Evolutionary conservation across 1,140 invertebrate genomes (phyloP).

Genomic region (Lethocerus indicus): DNA sequence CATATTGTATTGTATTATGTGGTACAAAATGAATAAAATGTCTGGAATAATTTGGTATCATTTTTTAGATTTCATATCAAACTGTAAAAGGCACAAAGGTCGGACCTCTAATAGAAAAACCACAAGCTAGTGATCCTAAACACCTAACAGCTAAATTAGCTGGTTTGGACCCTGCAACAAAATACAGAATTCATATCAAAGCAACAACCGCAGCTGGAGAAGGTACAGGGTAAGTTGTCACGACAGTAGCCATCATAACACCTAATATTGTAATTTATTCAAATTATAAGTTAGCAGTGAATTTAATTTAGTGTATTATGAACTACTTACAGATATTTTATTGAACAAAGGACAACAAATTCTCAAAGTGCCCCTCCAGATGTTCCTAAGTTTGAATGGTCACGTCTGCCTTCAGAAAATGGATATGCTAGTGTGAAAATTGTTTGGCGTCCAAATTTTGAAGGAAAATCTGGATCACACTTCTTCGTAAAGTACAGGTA

Average conservation of each 20-base stretch:
- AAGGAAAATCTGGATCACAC: conserved; percentile 61
- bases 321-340: conserved; percentile 40
- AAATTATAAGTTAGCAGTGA: neutral
- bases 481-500: conserved; percentile 76
- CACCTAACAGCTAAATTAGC: conserved; percentile 67
- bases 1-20: too few species aligned
- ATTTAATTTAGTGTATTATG: neutral
- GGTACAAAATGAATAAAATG: too few species aligned
- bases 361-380: conserved; percentile 44
- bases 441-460: conserved; percentile 58
- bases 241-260: neutral
- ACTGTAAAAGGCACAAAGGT: conserved; percentile 55
- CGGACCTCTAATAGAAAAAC: conserved; percentile 46
- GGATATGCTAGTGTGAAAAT: conserved; percentile 58
- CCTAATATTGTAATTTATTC: neutral
- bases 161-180: conserved; percentile 64
- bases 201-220: conserved; percentile 71
- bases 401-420: conserved; percentile 47
- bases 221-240: conserved; percentile 52
- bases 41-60: too few species aligned
- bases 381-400: conserved; percentile 55
- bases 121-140: conserved; percentile 57
- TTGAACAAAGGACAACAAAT: conserved; percentile 54
- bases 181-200: conserved; percentile 70
- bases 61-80: conserved; percentile 61